Conservation (phyloP, 2,113 vertebrate species). For the Albula goreensis region DNA sequence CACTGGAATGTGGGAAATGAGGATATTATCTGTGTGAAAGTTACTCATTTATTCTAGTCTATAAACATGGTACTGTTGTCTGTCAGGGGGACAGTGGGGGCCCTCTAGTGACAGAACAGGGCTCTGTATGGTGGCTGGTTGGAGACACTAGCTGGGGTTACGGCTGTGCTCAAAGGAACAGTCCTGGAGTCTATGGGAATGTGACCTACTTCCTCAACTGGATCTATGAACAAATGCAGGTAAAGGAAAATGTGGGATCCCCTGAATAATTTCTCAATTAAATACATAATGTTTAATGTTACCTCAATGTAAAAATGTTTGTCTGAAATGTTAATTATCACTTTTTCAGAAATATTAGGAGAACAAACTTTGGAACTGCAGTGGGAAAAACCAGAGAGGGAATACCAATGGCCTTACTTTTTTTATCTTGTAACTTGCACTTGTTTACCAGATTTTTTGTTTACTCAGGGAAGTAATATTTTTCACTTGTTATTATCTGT, state of each 20-base stretch:
- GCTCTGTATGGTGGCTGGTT: conserved; percentile 81
- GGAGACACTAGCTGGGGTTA: conserved; percentile 90
- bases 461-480: background rate
- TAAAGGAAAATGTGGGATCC: conserved; percentile 47
- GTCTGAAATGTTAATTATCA: background rate
- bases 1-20: no score
- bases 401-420: background rate
- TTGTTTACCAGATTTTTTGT: background rate
- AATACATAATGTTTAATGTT: background rate
- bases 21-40: no score
- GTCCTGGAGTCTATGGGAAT: conserved; percentile 85
- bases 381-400: background rate
- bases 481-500: background rate
- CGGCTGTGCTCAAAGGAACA: conserved; percentile 76
- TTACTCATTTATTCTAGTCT: background rate
- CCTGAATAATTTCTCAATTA: background rate
- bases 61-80: conserved; percentile 10
- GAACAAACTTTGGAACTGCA: background rate
- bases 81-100: conserved; percentile 91
- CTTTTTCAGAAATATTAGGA: background rate
- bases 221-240: conserved; percentile 84
- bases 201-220: conserved; percentile 78
- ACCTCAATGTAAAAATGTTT: background rate
- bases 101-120: conserved; percentile 76
- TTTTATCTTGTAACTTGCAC: background rate